Conservation (phyloP, 2,113 vertebrate species). For the Raja brachyura region DNA sequence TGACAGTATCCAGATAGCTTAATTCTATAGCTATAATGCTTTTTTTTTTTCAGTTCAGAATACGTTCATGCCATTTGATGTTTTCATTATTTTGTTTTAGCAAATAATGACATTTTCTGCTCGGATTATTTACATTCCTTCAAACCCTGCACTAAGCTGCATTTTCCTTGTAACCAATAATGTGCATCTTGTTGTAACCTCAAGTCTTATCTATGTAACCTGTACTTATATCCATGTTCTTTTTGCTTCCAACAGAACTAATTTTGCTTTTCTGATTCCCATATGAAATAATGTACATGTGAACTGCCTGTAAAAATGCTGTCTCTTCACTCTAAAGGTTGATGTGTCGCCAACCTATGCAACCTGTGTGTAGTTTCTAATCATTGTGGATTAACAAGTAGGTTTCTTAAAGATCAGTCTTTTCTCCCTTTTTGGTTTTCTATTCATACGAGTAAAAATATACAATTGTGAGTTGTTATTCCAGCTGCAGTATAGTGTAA, state of each 20-base stretch:
- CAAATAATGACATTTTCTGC: neutral
- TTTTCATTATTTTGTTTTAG: neutral
- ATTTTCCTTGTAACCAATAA: neutral
- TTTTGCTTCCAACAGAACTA: constrained; percentile 31
- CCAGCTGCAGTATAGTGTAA: constrained; percentile 44
- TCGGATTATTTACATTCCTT: neutral
- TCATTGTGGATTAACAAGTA: constrained; percentile 1
- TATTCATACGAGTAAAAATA: constrained; percentile 26
- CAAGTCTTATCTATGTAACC: neutral
- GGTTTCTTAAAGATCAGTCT: constrained; percentile 7
- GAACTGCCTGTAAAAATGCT: constrained; percentile 31
- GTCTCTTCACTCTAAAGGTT: constrained; percentile 18
- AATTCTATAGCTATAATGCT: neutral
- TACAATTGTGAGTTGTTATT: constrained; percentile 24
- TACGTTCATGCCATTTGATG: neutral
- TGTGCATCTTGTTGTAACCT: constrained; percentile 1
- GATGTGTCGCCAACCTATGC: constrained; percentile 57
- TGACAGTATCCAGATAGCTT: neutral
- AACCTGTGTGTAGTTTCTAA: constrained; percentile 42
- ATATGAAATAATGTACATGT: neutral
- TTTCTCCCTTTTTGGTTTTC: neutral
- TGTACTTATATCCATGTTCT: neutral
- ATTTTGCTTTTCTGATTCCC: constrained; percentile 12
- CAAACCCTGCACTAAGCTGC: neutral
- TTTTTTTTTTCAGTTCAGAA: neutral